A percentile compares a stretch with the other conserved stretches of the same genome.
Evolutionary conservation across 2,888 invertebrate species (phyloP).

Genomic region (Phyto melanocephala): DNA sequence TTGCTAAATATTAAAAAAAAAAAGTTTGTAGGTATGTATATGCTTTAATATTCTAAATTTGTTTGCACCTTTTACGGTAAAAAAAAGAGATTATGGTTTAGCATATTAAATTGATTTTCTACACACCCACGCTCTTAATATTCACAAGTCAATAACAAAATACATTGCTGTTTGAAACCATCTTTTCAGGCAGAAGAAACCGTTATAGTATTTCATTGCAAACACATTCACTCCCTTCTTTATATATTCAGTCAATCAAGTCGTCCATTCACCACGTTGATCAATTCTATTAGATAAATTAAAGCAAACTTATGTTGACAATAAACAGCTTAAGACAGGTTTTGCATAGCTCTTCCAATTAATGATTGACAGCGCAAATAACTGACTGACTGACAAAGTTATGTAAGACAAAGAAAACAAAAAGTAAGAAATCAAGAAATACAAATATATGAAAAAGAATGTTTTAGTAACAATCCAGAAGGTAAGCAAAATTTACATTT

Average conservation of each 20-base stretch:
- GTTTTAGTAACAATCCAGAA: not conserved
- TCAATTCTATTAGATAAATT: slow-evolving; percentile 51
- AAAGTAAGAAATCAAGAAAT: not conserved
- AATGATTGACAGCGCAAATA: not conserved
- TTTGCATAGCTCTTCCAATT: not conserved
- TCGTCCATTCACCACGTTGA: not conserved
- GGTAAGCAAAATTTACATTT: too few species aligned
- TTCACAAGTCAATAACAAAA: too few species aligned
- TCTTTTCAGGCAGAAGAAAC: not conserved
- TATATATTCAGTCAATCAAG: not conserved
- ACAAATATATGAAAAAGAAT: not conserved
- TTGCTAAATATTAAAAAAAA: not conserved
- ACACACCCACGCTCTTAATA: slow-evolving; percentile 53
- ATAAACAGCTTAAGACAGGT: slow-evolving; percentile 16
- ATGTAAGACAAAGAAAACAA: slow-evolving; percentile 21
- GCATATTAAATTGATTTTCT: slow-evolving; percentile 45
- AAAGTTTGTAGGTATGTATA: not conserved
- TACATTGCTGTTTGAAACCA: not conserved
- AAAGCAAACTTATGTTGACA: slow-evolving; percentile 44
- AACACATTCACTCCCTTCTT: not conserved
- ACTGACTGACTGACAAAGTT: not conserved
- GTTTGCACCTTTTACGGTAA: slow-evolving; percentile 46
- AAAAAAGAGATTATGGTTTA: slow-evolving; percentile 39
- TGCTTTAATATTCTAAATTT: slow-evolving; percentile 33
- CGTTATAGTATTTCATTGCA: slow-evolving; percentile 23